Conservation (phyloP, 2,113 vertebrate species). For the Nycticorax nycticorax region DNA sequence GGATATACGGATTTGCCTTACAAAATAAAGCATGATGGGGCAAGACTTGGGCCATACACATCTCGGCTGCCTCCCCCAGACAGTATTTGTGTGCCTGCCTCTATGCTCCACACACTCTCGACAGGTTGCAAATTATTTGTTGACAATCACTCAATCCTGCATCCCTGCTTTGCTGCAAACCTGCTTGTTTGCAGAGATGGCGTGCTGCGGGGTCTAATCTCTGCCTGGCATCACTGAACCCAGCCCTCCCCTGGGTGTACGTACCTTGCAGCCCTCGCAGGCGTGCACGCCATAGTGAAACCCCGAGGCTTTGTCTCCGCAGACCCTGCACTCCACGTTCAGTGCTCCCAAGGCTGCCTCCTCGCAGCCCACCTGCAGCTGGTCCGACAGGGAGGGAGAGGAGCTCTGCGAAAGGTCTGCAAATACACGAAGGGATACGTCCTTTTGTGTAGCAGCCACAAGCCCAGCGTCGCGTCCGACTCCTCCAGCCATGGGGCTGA, state of each 20-base stretch:
- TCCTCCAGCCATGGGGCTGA: neutral
- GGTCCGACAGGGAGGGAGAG: slow-evolving; percentile 88
- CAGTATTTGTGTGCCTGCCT: neutral
- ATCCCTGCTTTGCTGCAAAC: neutral
- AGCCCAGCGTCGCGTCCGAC: accelerated
- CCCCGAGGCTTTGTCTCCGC: slow-evolving; percentile 94
- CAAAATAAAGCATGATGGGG: neutral
- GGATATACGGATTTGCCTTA: neutral
- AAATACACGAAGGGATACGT: neutral
- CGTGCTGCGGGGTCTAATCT: neutral
- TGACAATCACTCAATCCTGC: neutral
- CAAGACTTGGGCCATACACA: neutral
- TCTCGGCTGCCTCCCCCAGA: neutral
- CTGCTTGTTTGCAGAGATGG: neutral
- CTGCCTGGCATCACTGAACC: neutral
- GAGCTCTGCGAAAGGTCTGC: slow-evolving; percentile 86
- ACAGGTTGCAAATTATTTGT: neutral
- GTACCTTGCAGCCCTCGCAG: slow-evolving; percentile 97
- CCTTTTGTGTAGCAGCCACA: neutral
- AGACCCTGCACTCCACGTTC: slow-evolving; percentile 93
- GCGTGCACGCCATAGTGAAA: slow-evolving; percentile 98
- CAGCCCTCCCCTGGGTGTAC: neutral
- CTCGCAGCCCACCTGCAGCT: slow-evolving; percentile 86
- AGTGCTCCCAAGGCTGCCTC: slow-evolving; percentile 78
- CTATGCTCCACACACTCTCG: neutral